Base-by-base conservation (phyloP, 1,140 invertebrate genomes). In the Sinonovacula constricta region DNA sequence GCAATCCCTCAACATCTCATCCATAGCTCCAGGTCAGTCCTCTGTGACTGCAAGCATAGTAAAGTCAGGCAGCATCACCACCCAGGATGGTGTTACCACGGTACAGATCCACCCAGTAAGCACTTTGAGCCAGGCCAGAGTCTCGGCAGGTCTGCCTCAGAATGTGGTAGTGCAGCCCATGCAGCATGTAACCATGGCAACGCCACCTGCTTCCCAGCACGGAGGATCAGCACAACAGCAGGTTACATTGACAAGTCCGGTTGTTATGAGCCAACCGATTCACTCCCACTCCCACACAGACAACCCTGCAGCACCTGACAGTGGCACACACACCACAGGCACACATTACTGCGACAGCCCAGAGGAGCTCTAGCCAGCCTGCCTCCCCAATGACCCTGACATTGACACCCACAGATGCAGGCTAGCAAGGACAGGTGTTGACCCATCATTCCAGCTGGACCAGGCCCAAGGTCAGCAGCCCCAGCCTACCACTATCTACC, bases 31-130 rank as follows among this genome's bases (percentile, higher is more conserved):
- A 33, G 74, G 66, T 63, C 75, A 78, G 54, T 69, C 75, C n/a
- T 54, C 81, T 15, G 57, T 74, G 18, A 75, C 82, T 15, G 65
- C 77, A 26, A 60, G 62, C 26, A 79, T 81, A 22, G 69, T 76
- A 1, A 82, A 81, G 65, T 68, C 76, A 18, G 76, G 76, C 31
- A 81, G 72, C 26, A 57, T 84, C 14, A 31, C 68, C 26, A 67
- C 74, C 15, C 75, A 76, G 1, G 75, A 65, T 10, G 67, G 63
- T 26, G 78, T 70, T 1, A 72, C 77, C 0, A 77, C 79, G 5
- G 81, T 86, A 34, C 84, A 85, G 57, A 81, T 85, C 7, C 84
- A 86, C 31, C 81, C 84, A 22, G 67, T 81, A 14, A 57, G 79
- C 14, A 59, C 79, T 1, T 63, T 68, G 7, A 79, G 71, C 14